Evolutionary conservation across 2,888 invertebrate species (phyloP), one percentile per base, ranked within the genome.

Genomic region (Geophilus truncorum): DNA sequence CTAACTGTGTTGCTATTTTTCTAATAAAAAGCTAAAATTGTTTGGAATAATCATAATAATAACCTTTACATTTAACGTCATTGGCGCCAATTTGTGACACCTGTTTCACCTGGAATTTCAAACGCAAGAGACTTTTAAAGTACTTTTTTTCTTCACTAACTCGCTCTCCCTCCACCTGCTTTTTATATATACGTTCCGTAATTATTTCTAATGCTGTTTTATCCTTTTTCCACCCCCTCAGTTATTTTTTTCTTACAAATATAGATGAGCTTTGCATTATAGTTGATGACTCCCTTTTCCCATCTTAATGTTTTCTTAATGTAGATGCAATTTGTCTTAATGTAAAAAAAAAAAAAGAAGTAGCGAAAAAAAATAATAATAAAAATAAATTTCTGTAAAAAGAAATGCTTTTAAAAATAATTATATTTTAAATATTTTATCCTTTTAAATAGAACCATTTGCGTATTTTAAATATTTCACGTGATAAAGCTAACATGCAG

Each of bases 81-180:
- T 70, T 70, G 70, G n/a, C 25, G 70, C 70, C 28, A 70, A 23
- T 70, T 70, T 70, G 70, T 70, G 70, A 70, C 70, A 70, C 70
- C 70, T 70, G 70, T 70, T 70, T 28, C 70, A 70, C 70, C 28
- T 25, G 70, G 28, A 70, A 70, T 70, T 51, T 51, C 18, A 18
- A 51, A n/a, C 18, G 51, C 18, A 18, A 6, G 40, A 40, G 40
- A 7, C 51, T 51, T 51, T 51, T 6, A 51, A 51, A 45, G 45
- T n/a, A 45, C 1, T n/a, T 1, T n/a, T 15, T 18, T 4, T 4
- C 40, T 40, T 40, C n/a, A 40, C 40, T 40, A 1, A 5, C 18
- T 18, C 18, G 0, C 18, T 51, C n/a, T 18, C 51, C 15, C 18
- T 51, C 6, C 18, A n/a, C n/a, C n/a, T n/a, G n/a, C n/a, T 18